A percentile compares a stretch with the other conserved stretches of the same genome.
Conservation (phyloP, 2,113 vertebrate species). For the Zeus faber region DNA sequence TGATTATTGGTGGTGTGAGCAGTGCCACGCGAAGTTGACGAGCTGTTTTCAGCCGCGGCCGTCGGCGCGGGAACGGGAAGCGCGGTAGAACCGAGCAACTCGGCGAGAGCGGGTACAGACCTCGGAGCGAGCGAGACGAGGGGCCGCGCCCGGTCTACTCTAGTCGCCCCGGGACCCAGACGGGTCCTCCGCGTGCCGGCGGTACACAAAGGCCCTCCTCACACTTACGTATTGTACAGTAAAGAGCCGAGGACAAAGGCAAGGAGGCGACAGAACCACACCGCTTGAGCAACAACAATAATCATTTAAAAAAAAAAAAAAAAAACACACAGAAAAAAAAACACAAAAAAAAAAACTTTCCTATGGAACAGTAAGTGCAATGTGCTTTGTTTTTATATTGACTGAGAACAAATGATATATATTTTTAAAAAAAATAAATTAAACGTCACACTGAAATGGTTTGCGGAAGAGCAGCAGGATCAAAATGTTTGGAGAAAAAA, state of each 20-base stretch:
- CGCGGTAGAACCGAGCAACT: conserved; percentile 46
- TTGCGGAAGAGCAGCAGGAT: conserved; percentile 75
- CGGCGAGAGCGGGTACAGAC: conserved; percentile 41
- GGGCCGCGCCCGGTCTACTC: conserved; percentile 44
- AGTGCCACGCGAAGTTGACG: conserved; percentile 33
- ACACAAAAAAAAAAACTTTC: conserved; percentile 80
- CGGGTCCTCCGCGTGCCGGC: conserved; percentile 47
- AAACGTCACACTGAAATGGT: conserved; percentile 82
- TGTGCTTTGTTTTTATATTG: conserved; percentile 87
- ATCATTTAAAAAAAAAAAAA: conserved; percentile 75
- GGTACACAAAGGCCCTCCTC: conserved; percentile 46
- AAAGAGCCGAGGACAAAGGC: conserved; percentile 73
- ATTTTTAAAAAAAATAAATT: conserved; percentile 84
- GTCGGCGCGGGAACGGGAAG: conserved; percentile 30
- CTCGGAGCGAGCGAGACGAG: conserved; percentile 39
- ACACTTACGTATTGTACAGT: conserved; percentile 53
- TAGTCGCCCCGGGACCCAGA: conserved; percentile 44
- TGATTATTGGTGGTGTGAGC: conserved; percentile 44
- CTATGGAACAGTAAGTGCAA: conserved; percentile 85
- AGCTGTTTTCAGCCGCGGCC: conserved; percentile 37
- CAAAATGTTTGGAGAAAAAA: conserved; percentile 63
- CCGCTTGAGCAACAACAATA: conserved; percentile 79
- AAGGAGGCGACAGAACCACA: conserved; percentile 74
- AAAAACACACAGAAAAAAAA: conserved; percentile 79
- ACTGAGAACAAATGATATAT: conserved; percentile 86